These are phyloP conservation scores for Solea solea DNA, from an alignment of 2,113 vertebrate species.

Conservation along the genomic window DNA sequence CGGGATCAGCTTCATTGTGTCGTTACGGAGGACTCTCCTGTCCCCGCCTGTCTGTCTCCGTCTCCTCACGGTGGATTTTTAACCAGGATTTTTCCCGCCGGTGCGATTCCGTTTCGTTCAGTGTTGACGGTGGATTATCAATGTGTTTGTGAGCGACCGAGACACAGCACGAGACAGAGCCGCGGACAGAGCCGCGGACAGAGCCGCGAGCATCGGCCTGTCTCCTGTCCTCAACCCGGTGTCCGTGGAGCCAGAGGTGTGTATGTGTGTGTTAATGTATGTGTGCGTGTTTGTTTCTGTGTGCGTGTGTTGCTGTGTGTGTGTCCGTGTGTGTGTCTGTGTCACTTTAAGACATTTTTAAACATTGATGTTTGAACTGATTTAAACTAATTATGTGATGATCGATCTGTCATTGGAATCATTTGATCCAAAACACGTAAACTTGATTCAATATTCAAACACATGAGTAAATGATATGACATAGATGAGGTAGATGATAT, in stretches of 20 bases:
- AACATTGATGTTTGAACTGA: too few relatives aligned
- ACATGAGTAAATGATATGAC: too few relatives aligned
- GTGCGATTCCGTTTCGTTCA: neutral
- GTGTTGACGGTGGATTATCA: neutral
- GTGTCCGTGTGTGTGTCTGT: neutral
- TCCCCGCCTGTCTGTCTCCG: neutral
- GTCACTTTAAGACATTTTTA: too few relatives aligned
- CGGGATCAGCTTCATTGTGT: constrained; percentile 55
- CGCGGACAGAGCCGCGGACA: too few relatives aligned
- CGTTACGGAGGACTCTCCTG: too few relatives aligned
- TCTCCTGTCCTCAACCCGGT: neutral
- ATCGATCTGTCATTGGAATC: too few relatives aligned
- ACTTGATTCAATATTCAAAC: too few relatives aligned
- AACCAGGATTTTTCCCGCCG: neutral
- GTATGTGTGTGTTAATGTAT: neutral
- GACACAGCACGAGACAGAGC: too few relatives aligned
- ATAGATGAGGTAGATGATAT: too few relatives aligned
- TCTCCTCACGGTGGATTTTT: neutral
- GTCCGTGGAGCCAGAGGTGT: neutral
- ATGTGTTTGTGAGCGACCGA: neutral
- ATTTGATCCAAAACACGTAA: too few relatives aligned
- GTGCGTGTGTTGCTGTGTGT: constrained; percentile 17
- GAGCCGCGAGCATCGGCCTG: too few relatives aligned
- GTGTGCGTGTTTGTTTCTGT: neutral
- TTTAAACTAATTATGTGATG: too few relatives aligned